Base-by-base conservation (phyloP, 2,113 vertebrate species). In the Laterallus jamaicensis region DNA sequence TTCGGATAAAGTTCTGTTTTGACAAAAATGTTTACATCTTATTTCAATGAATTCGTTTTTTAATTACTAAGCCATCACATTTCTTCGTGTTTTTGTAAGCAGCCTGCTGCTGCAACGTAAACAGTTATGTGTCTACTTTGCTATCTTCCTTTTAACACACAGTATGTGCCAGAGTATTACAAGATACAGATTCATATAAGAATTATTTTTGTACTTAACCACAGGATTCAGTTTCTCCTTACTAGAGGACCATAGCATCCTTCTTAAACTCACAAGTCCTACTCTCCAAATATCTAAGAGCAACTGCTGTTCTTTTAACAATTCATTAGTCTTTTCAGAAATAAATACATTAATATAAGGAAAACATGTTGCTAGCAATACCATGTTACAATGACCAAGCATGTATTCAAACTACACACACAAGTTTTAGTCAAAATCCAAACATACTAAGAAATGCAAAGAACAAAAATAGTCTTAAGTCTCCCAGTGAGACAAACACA, bases 291-390 rank as follows among this genome's bases (percentile, higher is more conserved):
- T 85, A 84, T 18, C 28, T 54, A 54, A 56, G 5, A 92, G 69
- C 7, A 86, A 82, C 28, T 54, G 4, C 13, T 71, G n/a, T 14
- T 86, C 24, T 81, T 81, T 25, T 37, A 82, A 76, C 16, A 49
- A 52, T 24, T 78, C 17, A 10, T 60, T n/a, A 59, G n/a, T 44
- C 25, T 70, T 73, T 71, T 58, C 21, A 10, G 25, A 87, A 85
- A 85, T 21, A 63, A 55, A 71, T 37, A 69, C 1, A 3, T 58
- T n/a, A 49, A 37, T n/a, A 67, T 3, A 0, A 0, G 69, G 20
- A 79, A 92, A 68, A 83, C 10, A 14, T 6, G 44, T 19, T 8
- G 78, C 5, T n/a, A 86, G 74, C n/a, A 79, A 54, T 15, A 76
- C 79, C 62, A 82, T 8, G 10, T 66, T 76, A 86, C 15, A 77